Evolutionary conservation across 2,113 vertebrate genomes (phyloP).

Genomic region (Typhlomys cinereus): DNA sequence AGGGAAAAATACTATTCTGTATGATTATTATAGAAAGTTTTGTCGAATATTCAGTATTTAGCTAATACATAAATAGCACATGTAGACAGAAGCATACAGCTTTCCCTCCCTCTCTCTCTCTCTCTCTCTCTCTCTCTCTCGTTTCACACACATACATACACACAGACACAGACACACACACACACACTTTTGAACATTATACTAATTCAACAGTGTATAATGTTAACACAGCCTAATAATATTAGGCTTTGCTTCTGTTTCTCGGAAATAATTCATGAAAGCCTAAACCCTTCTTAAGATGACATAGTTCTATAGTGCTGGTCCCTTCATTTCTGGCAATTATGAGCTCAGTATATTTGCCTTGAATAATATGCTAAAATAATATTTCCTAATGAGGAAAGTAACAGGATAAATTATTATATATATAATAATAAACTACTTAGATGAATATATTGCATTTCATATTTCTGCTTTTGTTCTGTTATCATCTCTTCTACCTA

Average conservation of each 20-base stretch:
- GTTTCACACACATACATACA: background rate
- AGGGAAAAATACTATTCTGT: conserved; percentile 38
- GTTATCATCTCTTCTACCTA: too few species aligned
- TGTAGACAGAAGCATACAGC: background rate
- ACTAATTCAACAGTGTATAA: background rate
- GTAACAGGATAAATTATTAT: background rate
- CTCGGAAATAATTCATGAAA: background rate
- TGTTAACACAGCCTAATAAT: background rate
- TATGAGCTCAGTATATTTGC: background rate
- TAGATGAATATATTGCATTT: background rate
- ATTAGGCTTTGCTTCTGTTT: background rate
- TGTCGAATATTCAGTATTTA: conserved; percentile 56
- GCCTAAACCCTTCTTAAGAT: accelerated
- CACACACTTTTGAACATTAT: background rate
- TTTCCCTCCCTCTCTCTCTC: too few species aligned
- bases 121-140: too few species aligned
- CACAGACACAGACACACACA: background rate
- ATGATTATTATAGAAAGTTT: conserved; percentile 57
- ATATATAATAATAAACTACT: background rate
- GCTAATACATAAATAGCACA: background rate
- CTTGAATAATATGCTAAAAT: background rate
- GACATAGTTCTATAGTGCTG: accelerated
- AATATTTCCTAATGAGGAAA: background rate
- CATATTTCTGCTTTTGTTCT: background rate
- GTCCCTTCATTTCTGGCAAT: background rate